These are phyloP conservation scores for Crax fasciolata DNA, from an alignment of 2,797 vertebrate genomes.

Conservation along the genomic window DNA sequence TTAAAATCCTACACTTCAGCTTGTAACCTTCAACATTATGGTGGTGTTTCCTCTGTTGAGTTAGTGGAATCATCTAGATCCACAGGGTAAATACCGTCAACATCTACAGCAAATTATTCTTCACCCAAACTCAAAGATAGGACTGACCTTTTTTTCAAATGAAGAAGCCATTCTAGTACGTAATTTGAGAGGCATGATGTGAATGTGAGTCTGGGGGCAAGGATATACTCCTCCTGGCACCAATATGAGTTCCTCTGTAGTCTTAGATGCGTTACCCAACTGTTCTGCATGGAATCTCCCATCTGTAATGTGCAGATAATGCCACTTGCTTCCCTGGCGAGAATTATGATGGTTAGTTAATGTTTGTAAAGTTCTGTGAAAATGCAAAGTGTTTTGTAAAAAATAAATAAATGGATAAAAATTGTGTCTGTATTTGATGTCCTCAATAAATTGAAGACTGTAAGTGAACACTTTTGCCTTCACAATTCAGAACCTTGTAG, in stretches of 20 bases:
- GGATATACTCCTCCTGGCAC: neutral
- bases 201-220: neutral
- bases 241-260: neutral
- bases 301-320: neutral
- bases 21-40: neutral
- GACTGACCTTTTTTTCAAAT: neutral
- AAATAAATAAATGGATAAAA: neutral
- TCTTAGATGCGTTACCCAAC: neutral
- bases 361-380: constrained; percentile 6
- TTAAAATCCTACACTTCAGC: constrained; percentile 20
- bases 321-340: neutral
- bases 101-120: neutral
- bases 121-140: neutral
- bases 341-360: neutral
- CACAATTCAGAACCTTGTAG: neutral
- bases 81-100: neutral
- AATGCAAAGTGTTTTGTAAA: neutral
- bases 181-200: neutral
- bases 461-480: neutral
- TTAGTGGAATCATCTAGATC: neutral
- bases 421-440: neutral
- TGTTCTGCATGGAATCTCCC: neutral
- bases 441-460: neutral
- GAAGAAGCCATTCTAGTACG: neutral
- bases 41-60: neutral